phyloP scores from a whole-genome alignment of 1,140 invertebrate genomes.

The Diprion similis region DNA sequence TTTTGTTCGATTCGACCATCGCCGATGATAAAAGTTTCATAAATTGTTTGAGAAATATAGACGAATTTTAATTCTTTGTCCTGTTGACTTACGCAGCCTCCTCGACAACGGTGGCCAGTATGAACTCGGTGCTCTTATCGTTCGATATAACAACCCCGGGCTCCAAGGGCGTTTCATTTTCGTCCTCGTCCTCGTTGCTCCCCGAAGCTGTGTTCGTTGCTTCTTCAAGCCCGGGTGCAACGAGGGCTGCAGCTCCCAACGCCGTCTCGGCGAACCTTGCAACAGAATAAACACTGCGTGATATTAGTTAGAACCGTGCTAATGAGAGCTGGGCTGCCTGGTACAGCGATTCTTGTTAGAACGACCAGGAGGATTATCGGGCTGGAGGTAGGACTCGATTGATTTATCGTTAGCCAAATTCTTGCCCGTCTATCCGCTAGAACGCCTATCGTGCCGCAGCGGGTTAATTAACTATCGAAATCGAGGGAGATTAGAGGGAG shows the following conservation, averaged over 20 bases:
- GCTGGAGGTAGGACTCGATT: too few relatives aligned
- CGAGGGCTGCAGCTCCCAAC: slow-evolving; percentile 68
- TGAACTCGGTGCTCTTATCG: slow-evolving; percentile 88
- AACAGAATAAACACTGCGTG: slow-evolving; percentile 64
- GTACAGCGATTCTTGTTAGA: too few relatives aligned
- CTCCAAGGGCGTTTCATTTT: slow-evolving; percentile 63
- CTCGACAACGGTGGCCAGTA: slow-evolving; percentile 82
- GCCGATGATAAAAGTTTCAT: too few relatives aligned
- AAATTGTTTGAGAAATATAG: too few relatives aligned
- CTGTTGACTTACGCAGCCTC: slow-evolving; percentile 73
- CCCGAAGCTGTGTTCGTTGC: slow-evolving; percentile 92
- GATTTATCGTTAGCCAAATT: too few relatives aligned
- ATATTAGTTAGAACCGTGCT: slow-evolving; percentile 60
- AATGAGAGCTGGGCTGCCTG: slow-evolving; percentile 17
- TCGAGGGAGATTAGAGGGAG: too few relatives aligned
- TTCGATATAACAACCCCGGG: slow-evolving; percentile 78
- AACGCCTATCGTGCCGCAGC: too few relatives aligned
- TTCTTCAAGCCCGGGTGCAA: slow-evolving; percentile 69
- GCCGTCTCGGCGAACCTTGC: slow-evolving; percentile 81
- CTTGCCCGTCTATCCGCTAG: too few relatives aligned
- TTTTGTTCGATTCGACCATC: too few relatives aligned
- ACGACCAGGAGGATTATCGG: too few relatives aligned
- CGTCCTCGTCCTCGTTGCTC: slow-evolving; percentile 86
- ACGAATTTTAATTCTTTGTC: too few relatives aligned
- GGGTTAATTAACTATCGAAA: too few relatives aligned